Conservation (phyloP, 2,888 invertebrate species). For the Epinotia demarniana region DNA sequence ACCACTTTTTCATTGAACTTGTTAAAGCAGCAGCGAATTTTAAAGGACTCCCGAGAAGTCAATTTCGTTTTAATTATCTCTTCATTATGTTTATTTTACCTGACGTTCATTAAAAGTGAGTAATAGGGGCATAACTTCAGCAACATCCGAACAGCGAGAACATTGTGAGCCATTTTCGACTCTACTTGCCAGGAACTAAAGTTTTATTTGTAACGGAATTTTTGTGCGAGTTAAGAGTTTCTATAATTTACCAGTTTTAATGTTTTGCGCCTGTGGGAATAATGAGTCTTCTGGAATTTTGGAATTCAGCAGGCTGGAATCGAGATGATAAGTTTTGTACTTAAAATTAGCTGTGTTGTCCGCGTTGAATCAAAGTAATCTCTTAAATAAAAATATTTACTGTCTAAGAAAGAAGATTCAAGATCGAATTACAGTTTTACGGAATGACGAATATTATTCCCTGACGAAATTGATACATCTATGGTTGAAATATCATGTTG, state of each 20-base stretch:
- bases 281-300: background rate
- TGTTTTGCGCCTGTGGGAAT: background rate
- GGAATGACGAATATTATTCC: too few species aligned
- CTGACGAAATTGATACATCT: too few species aligned
- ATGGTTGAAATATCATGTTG: too few species aligned
- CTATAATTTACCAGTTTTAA: background rate
- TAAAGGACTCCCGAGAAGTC: constrained; percentile 23
- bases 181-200: background rate
- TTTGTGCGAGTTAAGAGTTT: background rate
- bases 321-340: background rate
- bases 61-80: constrained; percentile 35
- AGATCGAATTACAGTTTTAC: too few species aligned
- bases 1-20: constrained; percentile 7
- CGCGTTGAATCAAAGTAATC: too few species aligned
- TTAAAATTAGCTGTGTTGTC: background rate
- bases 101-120: constrained; percentile 28
- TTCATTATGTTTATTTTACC: constrained; percentile 35
- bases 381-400: too few species aligned
- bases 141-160: background rate
- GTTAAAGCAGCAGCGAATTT: constrained; percentile 21
- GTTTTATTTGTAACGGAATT: background rate
- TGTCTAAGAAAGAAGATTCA: too few species aligned
- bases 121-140: constrained; percentile 21
- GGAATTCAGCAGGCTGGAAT: background rate
- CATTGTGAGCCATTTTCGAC: background rate